Conservation (phyloP, 1,140 invertebrate genomes). For the Rhizoglyphus robini region DNA sequence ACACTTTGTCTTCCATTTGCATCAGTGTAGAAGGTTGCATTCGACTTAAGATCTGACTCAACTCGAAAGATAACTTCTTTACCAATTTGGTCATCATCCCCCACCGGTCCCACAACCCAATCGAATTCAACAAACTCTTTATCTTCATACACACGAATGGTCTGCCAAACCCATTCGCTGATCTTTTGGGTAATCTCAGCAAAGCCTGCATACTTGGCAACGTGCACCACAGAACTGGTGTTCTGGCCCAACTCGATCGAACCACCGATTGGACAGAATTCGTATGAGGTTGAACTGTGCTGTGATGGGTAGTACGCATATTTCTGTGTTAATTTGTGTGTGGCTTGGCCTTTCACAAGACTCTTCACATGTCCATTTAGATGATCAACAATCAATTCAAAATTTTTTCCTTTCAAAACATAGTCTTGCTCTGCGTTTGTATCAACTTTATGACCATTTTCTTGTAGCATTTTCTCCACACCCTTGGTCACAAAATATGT, state of each 20-base stretch:
- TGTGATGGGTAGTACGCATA: slow-evolving; percentile 8
- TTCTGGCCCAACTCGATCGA: background rate
- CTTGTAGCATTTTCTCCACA: background rate
- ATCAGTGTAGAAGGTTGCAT: slow-evolving; percentile 41
- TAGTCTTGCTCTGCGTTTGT: slow-evolving; percentile 1
- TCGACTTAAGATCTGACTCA: slow-evolving; percentile 31
- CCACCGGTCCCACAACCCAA: slow-evolving; percentile 87
- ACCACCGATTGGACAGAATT: slow-evolving; percentile 10
- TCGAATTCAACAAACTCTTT: slow-evolving; percentile 59
- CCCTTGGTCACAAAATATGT: slow-evolving; percentile 31
- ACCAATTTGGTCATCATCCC: slow-evolving; percentile 40
- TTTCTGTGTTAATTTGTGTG: background rate
- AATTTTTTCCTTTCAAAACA: slow-evolving; percentile 14
- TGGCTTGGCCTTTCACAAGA: slow-evolving; percentile 25
- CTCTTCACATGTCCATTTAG: slow-evolving; percentile 20
- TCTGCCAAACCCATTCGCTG: slow-evolving; percentile 62
- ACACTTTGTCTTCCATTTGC: slow-evolving; percentile 43
- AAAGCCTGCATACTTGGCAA: slow-evolving; percentile 24
- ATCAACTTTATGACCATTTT: background rate
- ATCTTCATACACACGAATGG: slow-evolving; percentile 57
- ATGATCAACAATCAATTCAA: slow-evolving; percentile 19
- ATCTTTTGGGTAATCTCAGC: slow-evolving; percentile 65
- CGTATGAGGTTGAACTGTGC: background rate
- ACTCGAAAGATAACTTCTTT: slow-evolving; percentile 41
- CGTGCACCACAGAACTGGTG: background rate